Evolutionary conservation across 2,113 vertebrate genomes (phyloP).

Genomic region (Callopanchax toddi): DNA sequence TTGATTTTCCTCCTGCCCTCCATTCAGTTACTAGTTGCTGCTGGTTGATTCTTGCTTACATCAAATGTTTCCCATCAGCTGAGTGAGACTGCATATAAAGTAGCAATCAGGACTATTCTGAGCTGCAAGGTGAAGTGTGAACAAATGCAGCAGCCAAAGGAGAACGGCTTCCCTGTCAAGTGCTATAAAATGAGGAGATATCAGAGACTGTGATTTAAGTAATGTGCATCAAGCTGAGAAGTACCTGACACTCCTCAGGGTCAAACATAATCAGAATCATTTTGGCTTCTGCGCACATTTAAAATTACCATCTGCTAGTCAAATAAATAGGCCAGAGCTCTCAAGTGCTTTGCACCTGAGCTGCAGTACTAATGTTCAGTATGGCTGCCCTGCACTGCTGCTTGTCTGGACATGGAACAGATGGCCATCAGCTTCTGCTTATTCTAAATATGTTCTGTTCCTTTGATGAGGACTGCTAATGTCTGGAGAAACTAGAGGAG

Average conservation of each 20-base stretch:
- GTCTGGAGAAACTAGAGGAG: conserved; percentile 18
- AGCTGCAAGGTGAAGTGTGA: conserved; percentile 10
- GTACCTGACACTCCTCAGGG: conserved; percentile 38
- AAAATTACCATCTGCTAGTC: conserved; percentile 48
- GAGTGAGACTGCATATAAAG: conserved; percentile 18
- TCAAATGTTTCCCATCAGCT: background rate
- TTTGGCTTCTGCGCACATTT: conserved; percentile 51
- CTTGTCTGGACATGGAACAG: conserved; percentile 21
- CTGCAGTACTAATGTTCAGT: conserved; percentile 20
- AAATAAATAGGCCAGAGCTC: conserved; percentile 49
- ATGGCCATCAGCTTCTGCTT: conserved; percentile 11
- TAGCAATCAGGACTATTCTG: conserved; percentile 27
- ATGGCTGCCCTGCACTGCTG: background rate
- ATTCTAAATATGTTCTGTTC: conserved; percentile 10
- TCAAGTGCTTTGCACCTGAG: conserved; percentile 25
- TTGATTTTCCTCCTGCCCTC: background rate
- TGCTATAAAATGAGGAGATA: conserved; percentile 40
- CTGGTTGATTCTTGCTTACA: background rate
- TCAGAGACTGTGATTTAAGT: conserved; percentile 49
- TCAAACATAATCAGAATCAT: conserved; percentile 58
- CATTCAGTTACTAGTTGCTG: background rate
- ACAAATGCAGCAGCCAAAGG: conserved; percentile 26
- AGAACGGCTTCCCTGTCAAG: conserved; percentile 42
- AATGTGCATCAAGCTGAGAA: conserved; percentile 55
- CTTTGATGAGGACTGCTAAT: conserved; percentile 2